Base-by-base conservation (phyloP, 2,797 vertebrate genomes). In the Lophotriccus pileatus region DNA sequence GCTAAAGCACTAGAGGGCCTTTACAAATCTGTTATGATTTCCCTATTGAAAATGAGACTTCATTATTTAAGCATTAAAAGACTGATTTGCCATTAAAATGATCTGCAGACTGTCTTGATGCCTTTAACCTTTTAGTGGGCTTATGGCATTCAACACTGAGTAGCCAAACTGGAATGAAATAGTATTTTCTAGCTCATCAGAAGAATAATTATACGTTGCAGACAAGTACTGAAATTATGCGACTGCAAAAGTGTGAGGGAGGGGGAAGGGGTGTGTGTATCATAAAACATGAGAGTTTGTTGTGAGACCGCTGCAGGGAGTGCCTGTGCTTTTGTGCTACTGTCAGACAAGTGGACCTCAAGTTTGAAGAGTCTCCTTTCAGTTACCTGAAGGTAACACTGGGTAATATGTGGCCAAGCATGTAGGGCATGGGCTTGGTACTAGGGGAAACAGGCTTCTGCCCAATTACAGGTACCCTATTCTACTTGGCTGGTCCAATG, bases 301-400 rank as follows among this genome's bases (percentile, higher is more conserved):
- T 79, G 49, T 49, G 25, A 8, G 28, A 24, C 8, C 0, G 0
- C 17, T 46, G 13, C 3, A 2, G 34, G 8, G 28, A 70, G 3
- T 25, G 10, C 6, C 0, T 0, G 2, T 37, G 14, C 12, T 74
- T 81, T 58, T 0, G 1, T 14, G n/a, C 49, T 68, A 2, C 37
- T 69, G 6, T 62, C 58, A 32, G 28, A 79, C 24, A 24, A 39
- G 39, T 5, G 37, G 17, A n/a, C 11, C 34, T 64, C 23, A 10
- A 16, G 39, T 66, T 24, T 62, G 47, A 62, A 47, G 22, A 53
- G 11, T 55, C 6, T 73, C 15, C 30, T 56, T 34, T 60, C 36
- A 20, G 6, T 34, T 50, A 3, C 46, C 44, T 70, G 66, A 78
- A 67, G 32, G 49, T 43, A 63, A 55, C 0, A 1, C 10, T 25